These are phyloP conservation scores for Heliconius eleuchia DNA, from an alignment of 1,140 invertebrate genomes.

Conservation along the genomic window DNA sequence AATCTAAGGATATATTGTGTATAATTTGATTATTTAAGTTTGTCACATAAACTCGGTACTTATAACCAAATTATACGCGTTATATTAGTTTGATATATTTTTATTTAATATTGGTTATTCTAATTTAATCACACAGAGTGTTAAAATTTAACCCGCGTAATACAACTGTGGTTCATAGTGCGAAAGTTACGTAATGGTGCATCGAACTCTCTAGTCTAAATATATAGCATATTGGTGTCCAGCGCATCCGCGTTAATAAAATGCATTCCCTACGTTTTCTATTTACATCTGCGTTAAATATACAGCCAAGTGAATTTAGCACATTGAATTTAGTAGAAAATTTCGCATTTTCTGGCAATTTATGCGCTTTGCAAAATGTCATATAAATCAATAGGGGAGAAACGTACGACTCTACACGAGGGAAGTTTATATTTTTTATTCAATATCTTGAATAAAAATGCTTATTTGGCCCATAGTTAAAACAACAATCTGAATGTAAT, in stretches of 20 bases:
- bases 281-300: conserved; percentile 29
- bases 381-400: background rate
- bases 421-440: no score
- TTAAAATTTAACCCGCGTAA: background rate
- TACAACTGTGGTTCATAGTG: conserved; percentile 3
- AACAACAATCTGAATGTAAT: background rate
- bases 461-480: no score
- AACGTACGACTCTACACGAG: background rate
- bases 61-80: background rate
- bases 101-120: background rate
- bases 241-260: conserved; percentile 63
- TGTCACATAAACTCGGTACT: background rate
- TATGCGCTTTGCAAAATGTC: conserved; percentile 15
- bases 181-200: conserved; percentile 62
- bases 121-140: background rate
- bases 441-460: no score
- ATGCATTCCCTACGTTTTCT: conserved; percentile 59
- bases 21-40: background rate
- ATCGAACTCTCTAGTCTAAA: conserved; percentile 63
- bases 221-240: conserved; percentile 58
- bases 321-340: conserved; percentile 21
- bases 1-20: background rate
- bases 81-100: background rate
- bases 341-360: conserved; percentile 22
- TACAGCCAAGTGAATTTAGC: conserved; percentile 2